These are phyloP conservation scores for Lacerta viridis DNA, from an alignment of 2,797 vertebrate genomes.

Conservation along the genomic window DNA sequence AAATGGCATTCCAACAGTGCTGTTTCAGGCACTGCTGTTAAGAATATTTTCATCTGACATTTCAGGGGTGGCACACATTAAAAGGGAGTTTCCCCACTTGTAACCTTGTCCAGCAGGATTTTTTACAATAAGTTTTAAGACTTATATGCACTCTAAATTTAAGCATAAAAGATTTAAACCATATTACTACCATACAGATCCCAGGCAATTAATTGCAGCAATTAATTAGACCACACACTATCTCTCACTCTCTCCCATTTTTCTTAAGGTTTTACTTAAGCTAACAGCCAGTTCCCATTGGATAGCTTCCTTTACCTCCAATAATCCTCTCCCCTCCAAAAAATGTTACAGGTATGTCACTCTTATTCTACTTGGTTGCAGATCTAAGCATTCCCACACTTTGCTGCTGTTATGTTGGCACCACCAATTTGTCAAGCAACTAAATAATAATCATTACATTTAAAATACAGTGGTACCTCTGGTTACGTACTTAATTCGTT, in stretches of 20 bases:
- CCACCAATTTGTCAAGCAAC: too few species aligned
- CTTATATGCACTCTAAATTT: background rate
- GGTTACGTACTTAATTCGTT: too few species aligned
- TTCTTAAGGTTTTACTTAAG: too few species aligned
- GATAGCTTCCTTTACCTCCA: background rate
- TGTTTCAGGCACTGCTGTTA: slow-evolving; percentile 42
- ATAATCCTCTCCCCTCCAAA: too few species aligned
- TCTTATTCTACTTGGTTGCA: background rate
- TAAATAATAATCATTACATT: too few species aligned
- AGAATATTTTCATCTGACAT: slow-evolving; percentile 34
- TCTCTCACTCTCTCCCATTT: background rate
- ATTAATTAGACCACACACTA: background rate
- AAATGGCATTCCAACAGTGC: slow-evolving; percentile 53
- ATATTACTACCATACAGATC: background rate
- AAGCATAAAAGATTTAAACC: background rate
- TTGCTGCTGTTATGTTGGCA: too few species aligned
- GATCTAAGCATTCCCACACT: background rate
- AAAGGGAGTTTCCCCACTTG: slow-evolving; percentile 12
- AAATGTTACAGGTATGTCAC: background rate
- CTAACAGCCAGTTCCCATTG: background rate
- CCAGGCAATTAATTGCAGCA: background rate
- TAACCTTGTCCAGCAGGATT: background rate
- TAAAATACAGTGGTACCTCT: too few species aligned
- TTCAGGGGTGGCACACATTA: slow-evolving; percentile 55
- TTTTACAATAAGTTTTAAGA: slow-evolving; percentile 19